These are phyloP conservation scores for Isoperla grammatica DNA, from an alignment of 2,888 invertebrate genomes.

Conservation along the genomic window DNA sequence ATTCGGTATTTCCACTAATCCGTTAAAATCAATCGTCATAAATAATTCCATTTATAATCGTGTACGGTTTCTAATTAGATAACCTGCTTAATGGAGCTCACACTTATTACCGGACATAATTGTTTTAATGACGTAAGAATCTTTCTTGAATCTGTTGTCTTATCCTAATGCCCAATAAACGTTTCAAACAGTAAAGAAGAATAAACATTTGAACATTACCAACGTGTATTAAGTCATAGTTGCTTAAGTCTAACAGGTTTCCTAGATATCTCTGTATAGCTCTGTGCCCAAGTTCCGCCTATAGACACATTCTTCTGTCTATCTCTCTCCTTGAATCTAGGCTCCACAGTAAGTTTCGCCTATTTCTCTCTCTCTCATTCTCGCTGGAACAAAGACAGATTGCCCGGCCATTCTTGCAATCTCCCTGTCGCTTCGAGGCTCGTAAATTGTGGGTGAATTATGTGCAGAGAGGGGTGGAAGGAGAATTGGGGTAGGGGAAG, in stretches of 20 bases:
- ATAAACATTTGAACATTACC: no score
- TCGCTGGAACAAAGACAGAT: conserved; percentile 59
- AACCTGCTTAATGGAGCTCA: no score
- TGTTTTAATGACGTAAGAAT: no score
- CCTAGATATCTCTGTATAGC: neutral
- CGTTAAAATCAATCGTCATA: no score
- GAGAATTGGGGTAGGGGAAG: conserved; percentile 19
- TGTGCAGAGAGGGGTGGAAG: conserved; percentile 51
- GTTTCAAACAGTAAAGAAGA: no score
- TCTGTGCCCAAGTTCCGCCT: neutral
- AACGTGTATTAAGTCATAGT: no score
- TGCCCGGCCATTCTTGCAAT: conserved; percentile 89
- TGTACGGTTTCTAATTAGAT: no score
- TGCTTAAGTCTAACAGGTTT: conserved; percentile 14
- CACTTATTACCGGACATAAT: no score
- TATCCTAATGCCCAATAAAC: no score
- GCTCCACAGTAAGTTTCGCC: conserved; percentile 10
- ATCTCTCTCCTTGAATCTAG: conserved; percentile 22
- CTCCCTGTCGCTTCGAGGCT: conserved; percentile 88
- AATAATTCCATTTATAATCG: no score
- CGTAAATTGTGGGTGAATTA: conserved; percentile 83
- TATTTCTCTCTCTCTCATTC: conserved; percentile 23
- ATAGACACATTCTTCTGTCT: conserved; percentile 12
- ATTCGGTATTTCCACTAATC: no score
- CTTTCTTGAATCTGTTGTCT: no score